Percentiles rank a stretch among this genome's conserved stretches.
Conservation (phyloP, 2,113 vertebrate genomes). For the Phaethornis superciliosus region DNA sequence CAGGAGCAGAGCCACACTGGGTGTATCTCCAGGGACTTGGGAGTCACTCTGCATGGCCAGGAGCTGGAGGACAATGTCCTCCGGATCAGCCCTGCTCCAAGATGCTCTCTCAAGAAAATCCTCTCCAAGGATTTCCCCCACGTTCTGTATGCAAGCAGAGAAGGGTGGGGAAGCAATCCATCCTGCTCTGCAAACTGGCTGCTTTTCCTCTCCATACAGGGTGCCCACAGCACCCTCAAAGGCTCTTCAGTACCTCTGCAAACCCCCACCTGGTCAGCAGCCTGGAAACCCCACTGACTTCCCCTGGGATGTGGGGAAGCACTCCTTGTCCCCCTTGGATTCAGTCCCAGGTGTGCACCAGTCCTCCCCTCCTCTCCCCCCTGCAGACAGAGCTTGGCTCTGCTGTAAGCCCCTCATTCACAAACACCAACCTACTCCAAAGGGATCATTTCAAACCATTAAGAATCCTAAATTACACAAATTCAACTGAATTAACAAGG, state of each 20-base stretch:
- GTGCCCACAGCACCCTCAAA: background rate
- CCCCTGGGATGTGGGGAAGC: background rate
- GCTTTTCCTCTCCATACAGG: too few relatives aligned
- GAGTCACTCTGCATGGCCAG: background rate
- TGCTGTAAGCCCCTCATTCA: background rate
- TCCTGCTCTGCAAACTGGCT: background rate
- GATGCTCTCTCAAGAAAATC: background rate
- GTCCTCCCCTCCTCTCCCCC: background rate
- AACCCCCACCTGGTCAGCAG: background rate
- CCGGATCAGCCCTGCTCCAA: background rate
- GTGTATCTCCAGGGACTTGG: background rate
- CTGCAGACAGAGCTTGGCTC: background rate
- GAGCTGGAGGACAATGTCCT: background rate
- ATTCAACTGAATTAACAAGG: background rate
- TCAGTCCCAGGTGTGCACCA: rapidly evolving
- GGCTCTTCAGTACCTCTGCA: rapidly evolving
- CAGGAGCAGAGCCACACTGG: background rate
- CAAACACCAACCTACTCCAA: background rate
- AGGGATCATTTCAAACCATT: background rate
- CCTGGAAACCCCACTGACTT: background rate
- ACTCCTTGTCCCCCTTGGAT: background rate
- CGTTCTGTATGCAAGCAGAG: background rate
- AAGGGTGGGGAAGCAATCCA: rapidly evolving
- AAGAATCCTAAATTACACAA: background rate
- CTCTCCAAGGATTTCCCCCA: background rate